These are phyloP conservation scores for Stichopus horrens DNA, from an alignment of 53 echinoderm and acorn worm genomes.

Conservation along the genomic window DNA sequence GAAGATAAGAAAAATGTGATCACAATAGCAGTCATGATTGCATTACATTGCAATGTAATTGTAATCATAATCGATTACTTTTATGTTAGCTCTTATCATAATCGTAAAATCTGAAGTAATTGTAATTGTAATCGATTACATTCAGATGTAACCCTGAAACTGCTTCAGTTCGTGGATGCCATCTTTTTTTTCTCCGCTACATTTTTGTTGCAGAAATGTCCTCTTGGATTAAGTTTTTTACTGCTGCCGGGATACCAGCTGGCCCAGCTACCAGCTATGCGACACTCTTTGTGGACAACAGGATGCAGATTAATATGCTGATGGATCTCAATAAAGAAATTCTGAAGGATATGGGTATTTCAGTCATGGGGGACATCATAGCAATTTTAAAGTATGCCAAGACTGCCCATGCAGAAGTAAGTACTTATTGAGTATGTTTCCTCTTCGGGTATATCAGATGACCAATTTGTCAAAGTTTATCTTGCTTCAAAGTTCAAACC, in stretches of 20 bases:
- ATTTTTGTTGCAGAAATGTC: constrained; percentile 81
- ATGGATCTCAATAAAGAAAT: constrained; percentile 97
- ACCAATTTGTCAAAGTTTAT: no score
- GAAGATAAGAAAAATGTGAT: no score
- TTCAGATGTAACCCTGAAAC: background rate
- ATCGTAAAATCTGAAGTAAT: no score
- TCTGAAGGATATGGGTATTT: constrained; percentile 93
- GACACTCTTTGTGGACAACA: constrained; percentile 90
- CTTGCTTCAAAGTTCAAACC: no score
- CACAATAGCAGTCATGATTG: no score
- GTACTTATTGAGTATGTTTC: background rate
- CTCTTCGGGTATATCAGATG: no score
- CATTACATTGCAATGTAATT: no score
- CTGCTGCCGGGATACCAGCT: constrained; percentile 84
- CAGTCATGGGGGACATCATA: constrained; percentile 96
- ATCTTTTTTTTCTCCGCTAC: background rate
- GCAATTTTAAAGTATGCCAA: constrained; percentile 92
- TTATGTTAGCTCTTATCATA: no score
- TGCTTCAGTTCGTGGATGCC: background rate
- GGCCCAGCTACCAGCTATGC: constrained; percentile 93
- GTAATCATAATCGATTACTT: no score
- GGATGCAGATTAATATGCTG: constrained; percentile 91
- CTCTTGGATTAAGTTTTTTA: constrained; percentile 96
- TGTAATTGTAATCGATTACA: no score
- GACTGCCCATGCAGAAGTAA: constrained; percentile 84